A percentile compares a stretch with the other conserved stretches of the same genome.
Conservation (phyloP, 2,113 vertebrate species). For the Progne subis region DNA sequence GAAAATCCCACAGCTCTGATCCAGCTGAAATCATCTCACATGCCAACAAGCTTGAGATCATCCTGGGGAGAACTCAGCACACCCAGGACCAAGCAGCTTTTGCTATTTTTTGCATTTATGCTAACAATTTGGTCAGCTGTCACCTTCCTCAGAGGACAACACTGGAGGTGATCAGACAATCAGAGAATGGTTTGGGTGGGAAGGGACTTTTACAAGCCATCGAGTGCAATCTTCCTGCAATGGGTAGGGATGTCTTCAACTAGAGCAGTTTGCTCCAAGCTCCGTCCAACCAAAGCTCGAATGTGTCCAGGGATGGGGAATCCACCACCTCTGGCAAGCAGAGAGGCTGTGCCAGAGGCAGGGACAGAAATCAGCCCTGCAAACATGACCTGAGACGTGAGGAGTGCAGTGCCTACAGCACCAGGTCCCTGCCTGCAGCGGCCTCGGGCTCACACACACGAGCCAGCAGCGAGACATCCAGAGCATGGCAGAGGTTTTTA, state of each 20-base stretch:
- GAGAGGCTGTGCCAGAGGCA: neutral
- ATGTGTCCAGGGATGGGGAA: neutral
- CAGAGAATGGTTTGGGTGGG: neutral
- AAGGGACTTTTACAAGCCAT: neutral
- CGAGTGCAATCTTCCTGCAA: neutral
- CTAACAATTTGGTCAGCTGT: neutral
- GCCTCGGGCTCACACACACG: rapidly evolving
- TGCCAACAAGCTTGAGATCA: neutral
- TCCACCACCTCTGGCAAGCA: neutral
- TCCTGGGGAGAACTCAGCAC: neutral
- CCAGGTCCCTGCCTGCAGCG: rapidly evolving
- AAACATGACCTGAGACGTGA: rapidly evolving
- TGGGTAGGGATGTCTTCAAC: neutral
- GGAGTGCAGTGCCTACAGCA: neutral
- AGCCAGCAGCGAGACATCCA: rapidly evolving
- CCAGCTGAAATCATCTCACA: neutral
- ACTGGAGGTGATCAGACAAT: neutral
- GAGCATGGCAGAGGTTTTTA: neutral
- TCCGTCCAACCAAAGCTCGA: rapidly evolving
- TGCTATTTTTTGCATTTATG: neutral
- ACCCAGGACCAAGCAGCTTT: neutral
- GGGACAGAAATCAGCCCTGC: neutral
- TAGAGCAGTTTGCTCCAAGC: neutral
- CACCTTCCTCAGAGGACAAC: neutral
- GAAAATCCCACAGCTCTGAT: neutral